phyloP scores from a whole-genome alignment of 2,797 vertebrate genomes.

The Paratrypauchen microcephalus region DNA sequence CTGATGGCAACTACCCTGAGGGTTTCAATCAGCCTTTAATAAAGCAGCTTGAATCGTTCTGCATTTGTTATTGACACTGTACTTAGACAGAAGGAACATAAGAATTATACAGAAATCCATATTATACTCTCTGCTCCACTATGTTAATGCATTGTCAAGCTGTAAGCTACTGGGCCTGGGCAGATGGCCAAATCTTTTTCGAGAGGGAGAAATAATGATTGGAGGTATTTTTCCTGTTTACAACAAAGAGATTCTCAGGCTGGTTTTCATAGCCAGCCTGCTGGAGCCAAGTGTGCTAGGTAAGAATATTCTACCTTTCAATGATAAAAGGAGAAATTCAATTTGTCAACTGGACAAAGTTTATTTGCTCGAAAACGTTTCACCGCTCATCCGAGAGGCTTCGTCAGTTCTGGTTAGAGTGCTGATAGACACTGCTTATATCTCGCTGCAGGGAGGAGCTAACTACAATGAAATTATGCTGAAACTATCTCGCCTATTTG shows the following conservation, averaged over 20 bases:
- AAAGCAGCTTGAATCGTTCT: neutral
- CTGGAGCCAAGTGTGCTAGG: slow-evolving; percentile 58
- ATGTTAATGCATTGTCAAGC: slow-evolving; percentile 31
- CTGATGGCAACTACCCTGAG: slow-evolving; percentile 28
- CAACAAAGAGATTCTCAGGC: slow-evolving; percentile 67
- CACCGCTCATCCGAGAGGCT: too few relatives aligned
- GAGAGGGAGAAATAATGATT: slow-evolving; percentile 73
- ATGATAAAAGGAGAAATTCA: too few relatives aligned
- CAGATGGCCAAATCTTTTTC: slow-evolving; percentile 64
- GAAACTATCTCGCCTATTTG: too few relatives aligned
- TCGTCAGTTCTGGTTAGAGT: too few relatives aligned
- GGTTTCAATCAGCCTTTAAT: slow-evolving; percentile 18
- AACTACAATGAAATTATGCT: too few relatives aligned
- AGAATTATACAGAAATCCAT: slow-evolving; percentile 9
- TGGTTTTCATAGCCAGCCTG: slow-evolving; percentile 57
- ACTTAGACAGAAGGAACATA: slow-evolving; percentile 41
- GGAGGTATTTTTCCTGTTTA: slow-evolving; percentile 80
- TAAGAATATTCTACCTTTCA: slow-evolving; percentile 50
- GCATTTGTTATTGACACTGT: slow-evolving; percentile 23
- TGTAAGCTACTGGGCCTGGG: slow-evolving; percentile 65
- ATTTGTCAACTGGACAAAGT: too few relatives aligned
- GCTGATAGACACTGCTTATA: too few relatives aligned
- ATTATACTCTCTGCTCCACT: slow-evolving; percentile 43
- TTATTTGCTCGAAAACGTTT: too few relatives aligned
- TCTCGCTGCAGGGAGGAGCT: too few relatives aligned